Conservation (phyloP, 1,140 invertebrate genomes). For the Yoshiicerus persimilis region DNA sequence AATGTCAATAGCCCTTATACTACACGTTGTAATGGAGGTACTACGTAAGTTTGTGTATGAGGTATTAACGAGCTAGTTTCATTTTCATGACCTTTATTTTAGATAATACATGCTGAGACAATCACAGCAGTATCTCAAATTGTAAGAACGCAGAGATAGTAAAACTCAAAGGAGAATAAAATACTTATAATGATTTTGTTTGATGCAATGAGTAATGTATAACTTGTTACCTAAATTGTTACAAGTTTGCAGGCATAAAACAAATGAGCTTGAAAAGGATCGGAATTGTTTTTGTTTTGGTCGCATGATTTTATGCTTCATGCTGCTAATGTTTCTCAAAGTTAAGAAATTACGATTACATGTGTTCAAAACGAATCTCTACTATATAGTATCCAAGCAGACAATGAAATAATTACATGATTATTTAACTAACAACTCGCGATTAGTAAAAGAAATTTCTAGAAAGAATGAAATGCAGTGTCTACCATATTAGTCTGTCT, state of each 20-base stretch:
- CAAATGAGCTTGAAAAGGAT: background rate
- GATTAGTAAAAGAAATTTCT: background rate
- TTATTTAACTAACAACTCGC: background rate
- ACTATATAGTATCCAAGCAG: background rate
- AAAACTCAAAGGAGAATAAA: background rate
- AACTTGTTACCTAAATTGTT: background rate
- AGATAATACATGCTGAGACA: background rate
- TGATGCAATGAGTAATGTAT: background rate
- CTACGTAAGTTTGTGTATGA: background rate
- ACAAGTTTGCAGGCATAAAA: background rate
- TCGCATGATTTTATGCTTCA: background rate
- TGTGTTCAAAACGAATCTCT: background rate
- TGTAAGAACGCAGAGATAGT: background rate
- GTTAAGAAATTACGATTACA: background rate
- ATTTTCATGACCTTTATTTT: background rate
- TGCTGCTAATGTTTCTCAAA: background rate
- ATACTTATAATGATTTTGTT: background rate
- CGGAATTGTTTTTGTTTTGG: background rate
- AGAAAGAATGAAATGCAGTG: background rate
- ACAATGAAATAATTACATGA: background rate
- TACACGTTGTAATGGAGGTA: background rate
- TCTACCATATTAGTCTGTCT: too few relatives aligned
- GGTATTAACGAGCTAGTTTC: background rate
- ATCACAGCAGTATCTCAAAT: background rate
- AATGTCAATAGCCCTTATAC: background rate